phyloP scores from a whole-genome alignment of 2,113 vertebrate species.

The Rhadina sibilatrix region DNA sequence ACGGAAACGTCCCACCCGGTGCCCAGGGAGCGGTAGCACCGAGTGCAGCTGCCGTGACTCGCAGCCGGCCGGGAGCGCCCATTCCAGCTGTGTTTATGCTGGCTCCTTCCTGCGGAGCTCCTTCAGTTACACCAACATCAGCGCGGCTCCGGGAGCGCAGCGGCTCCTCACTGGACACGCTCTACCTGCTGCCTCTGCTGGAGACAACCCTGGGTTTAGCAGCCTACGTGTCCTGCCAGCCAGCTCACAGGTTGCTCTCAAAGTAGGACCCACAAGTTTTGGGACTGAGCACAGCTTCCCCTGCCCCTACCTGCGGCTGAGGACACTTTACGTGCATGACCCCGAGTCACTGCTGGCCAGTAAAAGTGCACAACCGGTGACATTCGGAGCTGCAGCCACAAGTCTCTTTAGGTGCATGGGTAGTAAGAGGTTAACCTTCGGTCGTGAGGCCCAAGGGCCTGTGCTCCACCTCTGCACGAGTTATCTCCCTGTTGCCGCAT shows the following conservation, averaged over 20 bases:
- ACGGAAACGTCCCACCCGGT: neutral
- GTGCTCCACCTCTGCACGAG: neutral
- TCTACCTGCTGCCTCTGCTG: neutral
- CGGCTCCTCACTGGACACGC: accelerated
- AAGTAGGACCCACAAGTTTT: neutral
- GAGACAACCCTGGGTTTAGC: neutral
- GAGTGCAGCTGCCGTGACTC: neutral
- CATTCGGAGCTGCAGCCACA: neutral
- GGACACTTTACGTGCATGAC: accelerated
- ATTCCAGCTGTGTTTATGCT: slow-evolving; percentile 50
- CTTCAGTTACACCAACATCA: neutral
- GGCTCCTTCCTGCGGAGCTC: slow-evolving; percentile 30
- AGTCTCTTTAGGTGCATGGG: neutral
- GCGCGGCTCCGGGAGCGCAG: neutral
- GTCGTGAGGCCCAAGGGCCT: neutral
- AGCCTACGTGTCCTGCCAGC: accelerated
- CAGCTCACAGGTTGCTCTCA: neutral
- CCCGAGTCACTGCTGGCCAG: neutral
- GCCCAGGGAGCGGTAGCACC: neutral
- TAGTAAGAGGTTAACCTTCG: neutral
- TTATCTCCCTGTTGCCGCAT: slow-evolving; percentile 37
- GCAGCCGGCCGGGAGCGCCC: neutral
- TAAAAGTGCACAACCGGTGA: neutral
- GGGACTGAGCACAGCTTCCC: neutral
- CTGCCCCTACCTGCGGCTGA: neutral